These are phyloP conservation scores for Pseudomyrmex dendroicus DNA, from an alignment of 1,140 invertebrate genomes.

Conservation along the genomic window DNA sequence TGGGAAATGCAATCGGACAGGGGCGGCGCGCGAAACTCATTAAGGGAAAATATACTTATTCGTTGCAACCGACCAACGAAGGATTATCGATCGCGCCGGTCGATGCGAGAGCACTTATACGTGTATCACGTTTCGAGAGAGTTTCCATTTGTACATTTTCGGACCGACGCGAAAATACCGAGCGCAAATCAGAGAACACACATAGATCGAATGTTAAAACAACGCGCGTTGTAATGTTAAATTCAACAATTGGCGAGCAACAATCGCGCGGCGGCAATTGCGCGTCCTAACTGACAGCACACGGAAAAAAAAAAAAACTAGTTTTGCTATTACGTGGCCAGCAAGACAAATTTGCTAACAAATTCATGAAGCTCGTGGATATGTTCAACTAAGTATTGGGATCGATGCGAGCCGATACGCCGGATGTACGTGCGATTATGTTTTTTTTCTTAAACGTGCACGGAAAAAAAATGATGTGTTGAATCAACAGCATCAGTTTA, in stretches of 20 bases:
- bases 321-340: too few relatives aligned
- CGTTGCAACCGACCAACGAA: conserved; percentile 18
- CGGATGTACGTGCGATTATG: too few relatives aligned
- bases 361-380: too few relatives aligned
- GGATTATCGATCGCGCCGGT: conserved; percentile 39
- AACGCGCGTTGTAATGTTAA: background rate
- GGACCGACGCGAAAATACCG: conserved; percentile 8
- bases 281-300: too few relatives aligned
- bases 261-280: background rate
- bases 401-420: too few relatives aligned
- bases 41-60: conserved; percentile 52
- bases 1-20: conserved; percentile 45
- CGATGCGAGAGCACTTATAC: conserved; percentile 16
- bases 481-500: too few relatives aligned
- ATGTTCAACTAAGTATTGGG: too few relatives aligned
- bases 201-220: background rate
- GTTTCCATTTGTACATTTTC: conserved; percentile 6
- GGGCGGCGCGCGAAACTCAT: conserved; percentile 43
- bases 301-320: too few relatives aligned
- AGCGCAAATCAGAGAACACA: background rate
- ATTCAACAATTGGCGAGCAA: background rate
- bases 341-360: too few relatives aligned
- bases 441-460: too few relatives aligned
- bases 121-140: conserved; percentile 37
- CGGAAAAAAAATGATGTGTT: too few relatives aligned